Conservation (phyloP, 37 sponge, comb jelly and placozoan genomes). For the Halichondria panicea region DNA sequence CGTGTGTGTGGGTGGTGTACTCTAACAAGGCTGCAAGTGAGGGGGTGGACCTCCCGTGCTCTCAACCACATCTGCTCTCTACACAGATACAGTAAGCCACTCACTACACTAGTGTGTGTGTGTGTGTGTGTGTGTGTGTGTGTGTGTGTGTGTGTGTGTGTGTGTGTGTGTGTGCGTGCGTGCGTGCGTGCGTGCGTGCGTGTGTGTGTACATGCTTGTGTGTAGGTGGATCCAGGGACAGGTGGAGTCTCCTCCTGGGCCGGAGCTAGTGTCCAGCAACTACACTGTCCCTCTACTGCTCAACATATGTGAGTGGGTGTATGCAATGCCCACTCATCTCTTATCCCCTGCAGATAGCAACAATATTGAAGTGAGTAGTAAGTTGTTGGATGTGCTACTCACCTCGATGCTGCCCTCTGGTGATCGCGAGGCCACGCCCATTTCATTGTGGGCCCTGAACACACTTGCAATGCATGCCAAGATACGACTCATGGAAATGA, state of each 20-base stretch:
- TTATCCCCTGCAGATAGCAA: slow-evolving; percentile 36
- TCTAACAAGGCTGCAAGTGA: slow-evolving; percentile 40
- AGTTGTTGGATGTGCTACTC: slow-evolving; percentile 35
- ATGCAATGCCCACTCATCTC: no score
- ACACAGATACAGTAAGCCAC: slow-evolving; percentile 57
- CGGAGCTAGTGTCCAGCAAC: slow-evolving; percentile 2
- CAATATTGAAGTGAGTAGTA: slow-evolving; percentile 20
- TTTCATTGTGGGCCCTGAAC: slow-evolving; percentile 44
- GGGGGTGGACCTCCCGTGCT: slow-evolving; percentile 20
- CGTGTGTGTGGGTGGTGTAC: slow-evolving; percentile 59
- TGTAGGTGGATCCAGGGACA: slow-evolving; percentile 42
- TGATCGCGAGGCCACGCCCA: slow-evolving; percentile 14
- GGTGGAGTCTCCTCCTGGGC: slow-evolving; percentile 14
- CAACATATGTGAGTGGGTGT: slow-evolving; percentile 36
- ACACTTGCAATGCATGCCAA: slow-evolving; percentile 60
- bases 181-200: slow-evolving; percentile 34
- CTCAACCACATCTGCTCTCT: slow-evolving; percentile 51
- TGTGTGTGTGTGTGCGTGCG: no score
- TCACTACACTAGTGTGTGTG: neutral
- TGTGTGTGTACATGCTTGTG: slow-evolving; percentile 10
- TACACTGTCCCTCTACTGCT: slow-evolving; percentile 39
- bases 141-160: slow-evolving; percentile 28
- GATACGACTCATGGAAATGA: slow-evolving; percentile 56
- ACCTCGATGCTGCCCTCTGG: slow-evolving; percentile 14
- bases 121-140: slow-evolving; percentile 43